Base-by-base conservation (phyloP, 1,140 invertebrate genomes). In the Drosophila kepulauana region DNA sequence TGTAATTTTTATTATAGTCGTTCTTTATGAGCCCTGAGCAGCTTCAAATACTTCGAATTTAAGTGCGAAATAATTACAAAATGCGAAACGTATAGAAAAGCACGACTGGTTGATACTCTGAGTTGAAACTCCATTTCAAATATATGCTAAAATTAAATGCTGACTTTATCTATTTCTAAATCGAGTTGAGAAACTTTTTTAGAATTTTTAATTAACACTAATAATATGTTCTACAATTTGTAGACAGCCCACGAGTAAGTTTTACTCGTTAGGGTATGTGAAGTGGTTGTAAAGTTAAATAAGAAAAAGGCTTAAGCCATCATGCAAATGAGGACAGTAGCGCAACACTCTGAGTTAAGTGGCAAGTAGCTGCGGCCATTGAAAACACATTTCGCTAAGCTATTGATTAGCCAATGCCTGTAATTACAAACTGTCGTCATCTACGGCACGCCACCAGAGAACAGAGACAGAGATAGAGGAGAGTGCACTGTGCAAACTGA, bases 41-140 rank as follows among this genome's bases (percentile, higher is more conserved):
- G 54, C 63, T 54, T 49, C 59, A 78, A 76, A 84, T 80, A 74
- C 69, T 81, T 81, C 7, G 65, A 59, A 57, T 59, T 79, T 85
- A 85, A 88, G 75, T 79, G 71, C 75, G 43, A 90, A 85, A 88
- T 88, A 88, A 88, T 88, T 89, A 73, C 78, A 73, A 65, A 75
- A 45, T 58, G 28, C 13, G 2, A 15, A 51, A 2, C 16, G 2
- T 7, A 11, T 33, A 1, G 7, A 1, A 28, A 16, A 45, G 8
- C 30, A 0, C 11, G 38, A 28, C 16, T 25, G 20, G 33, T 11
- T 13, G 0, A 68, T 74, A 62, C 48, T 41, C 56, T 46, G 35
- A 62, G 7, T 3, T 48, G 7, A 15, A 30, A 41, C 6, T 38
- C 7, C 0, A 25, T 25, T 20, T 20, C 0, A 33, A 33, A 33